phyloP scores from a whole-genome alignment of 2,113 vertebrate genomes.

The Sialia sialis region DNA sequence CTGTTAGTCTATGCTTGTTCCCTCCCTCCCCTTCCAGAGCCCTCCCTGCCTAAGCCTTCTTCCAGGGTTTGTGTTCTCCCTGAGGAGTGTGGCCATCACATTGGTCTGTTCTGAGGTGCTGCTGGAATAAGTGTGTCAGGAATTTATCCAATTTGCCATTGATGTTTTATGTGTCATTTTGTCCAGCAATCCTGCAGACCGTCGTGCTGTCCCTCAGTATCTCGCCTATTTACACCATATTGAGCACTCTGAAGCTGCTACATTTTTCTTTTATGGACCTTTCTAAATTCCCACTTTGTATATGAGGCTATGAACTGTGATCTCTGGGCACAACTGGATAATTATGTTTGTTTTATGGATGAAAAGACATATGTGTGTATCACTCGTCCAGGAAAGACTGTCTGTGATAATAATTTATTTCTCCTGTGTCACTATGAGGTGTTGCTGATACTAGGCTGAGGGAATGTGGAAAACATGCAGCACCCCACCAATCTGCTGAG shows the following conservation, averaged over 20 bases:
- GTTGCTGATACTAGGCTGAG: neutral
- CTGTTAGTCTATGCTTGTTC: neutral
- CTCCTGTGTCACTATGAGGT: neutral
- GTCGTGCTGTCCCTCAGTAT: neutral
- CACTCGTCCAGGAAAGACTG: neutral
- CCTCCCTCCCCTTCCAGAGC: neutral
- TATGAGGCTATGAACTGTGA: neutral
- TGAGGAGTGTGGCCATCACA: rapidly evolving
- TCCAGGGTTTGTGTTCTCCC: neutral
- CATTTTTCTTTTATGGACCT: neutral
- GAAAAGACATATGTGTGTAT: neutral
- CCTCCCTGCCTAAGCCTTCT: neutral
- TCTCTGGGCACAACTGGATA: neutral
- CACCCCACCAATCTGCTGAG: rapidly evolving
- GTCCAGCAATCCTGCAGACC: neutral
- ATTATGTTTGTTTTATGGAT: neutral
- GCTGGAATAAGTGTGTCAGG: neutral
- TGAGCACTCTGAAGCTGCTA: neutral
- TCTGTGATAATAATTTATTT: neutral
- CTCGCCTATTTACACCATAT: neutral
- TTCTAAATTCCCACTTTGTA: neutral
- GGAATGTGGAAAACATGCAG: neutral
- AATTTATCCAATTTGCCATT: neutral
- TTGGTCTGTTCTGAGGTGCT: neutral
- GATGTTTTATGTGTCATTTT: neutral